Conservation (phyloP, 2,113 vertebrate genomes). For the Gadus chalcogrammus region DNA sequence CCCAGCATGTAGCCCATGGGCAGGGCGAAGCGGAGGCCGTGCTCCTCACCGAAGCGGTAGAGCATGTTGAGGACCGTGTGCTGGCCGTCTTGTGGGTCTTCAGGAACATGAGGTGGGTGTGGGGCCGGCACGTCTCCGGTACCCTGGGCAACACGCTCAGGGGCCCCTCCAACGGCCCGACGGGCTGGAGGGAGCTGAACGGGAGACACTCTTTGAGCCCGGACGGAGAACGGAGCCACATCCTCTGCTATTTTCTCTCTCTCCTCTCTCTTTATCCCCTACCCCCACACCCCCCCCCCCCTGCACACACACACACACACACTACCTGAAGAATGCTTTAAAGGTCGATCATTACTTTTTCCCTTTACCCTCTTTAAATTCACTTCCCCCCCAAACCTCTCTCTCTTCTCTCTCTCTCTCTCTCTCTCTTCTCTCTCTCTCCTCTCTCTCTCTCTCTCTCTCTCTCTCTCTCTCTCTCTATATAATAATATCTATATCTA, state of each 20-base stretch:
- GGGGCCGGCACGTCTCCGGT: slow-evolving; percentile 73
- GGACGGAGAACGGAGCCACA: no score
- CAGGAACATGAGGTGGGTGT: slow-evolving; percentile 82
- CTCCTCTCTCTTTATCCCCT: no score
- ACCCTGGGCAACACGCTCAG: slow-evolving; percentile 49
- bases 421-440: no score
- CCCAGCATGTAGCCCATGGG: slow-evolving; percentile 86
- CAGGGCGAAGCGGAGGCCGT: slow-evolving; percentile 78
- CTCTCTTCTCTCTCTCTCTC: no score
- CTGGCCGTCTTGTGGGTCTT: slow-evolving; percentile 95
- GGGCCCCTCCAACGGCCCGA: slow-evolving; percentile 54
- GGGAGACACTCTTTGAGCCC: background rate
- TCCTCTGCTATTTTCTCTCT: no score
- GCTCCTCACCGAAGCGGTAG: slow-evolving; percentile 84
- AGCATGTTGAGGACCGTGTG: slow-evolving; percentile 88
- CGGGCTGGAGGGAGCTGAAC: slow-evolving; percentile 57
- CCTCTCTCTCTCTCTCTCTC: no score
- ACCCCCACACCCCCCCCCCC: no score
- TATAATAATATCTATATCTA: no score
- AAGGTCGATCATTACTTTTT: slow-evolving; percentile 66
- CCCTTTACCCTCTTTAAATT: slow-evolving; percentile 57
- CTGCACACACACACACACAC: no score
- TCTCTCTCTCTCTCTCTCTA: no score
- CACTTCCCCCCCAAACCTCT: slow-evolving; percentile 47
- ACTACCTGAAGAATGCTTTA: slow-evolving; percentile 40